Evolutionary conservation across 2,113 vertebrate species (phyloP).

Genomic region (Actenoides hombroni): DNA sequence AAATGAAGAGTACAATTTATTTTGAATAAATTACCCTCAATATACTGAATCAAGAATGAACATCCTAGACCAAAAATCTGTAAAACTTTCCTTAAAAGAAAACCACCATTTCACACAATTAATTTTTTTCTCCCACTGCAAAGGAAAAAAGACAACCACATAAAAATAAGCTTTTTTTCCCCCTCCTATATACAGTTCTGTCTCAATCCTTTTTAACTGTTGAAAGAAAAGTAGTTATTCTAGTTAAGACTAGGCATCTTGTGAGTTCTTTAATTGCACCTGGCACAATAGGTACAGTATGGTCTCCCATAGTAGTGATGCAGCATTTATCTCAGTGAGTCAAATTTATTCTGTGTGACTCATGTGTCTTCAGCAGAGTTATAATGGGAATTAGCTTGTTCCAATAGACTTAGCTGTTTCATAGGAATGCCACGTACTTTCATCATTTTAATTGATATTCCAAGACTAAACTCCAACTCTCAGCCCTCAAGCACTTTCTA

Average conservation of each 20-base stretch:
- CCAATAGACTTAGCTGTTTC: neutral
- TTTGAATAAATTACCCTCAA: neutral
- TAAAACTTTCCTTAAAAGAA: neutral
- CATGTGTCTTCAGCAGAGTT: conserved; percentile 7
- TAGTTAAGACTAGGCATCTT: neutral
- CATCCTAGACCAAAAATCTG: neutral
- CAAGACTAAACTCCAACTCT: neutral
- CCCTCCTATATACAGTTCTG: neutral
- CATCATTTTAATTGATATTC: conserved; percentile 27
- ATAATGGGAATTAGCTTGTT: conserved; percentile 7
- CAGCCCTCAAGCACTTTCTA: conserved; percentile 16
- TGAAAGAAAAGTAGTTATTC: conserved; percentile 25
- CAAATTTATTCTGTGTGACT: conserved; percentile 28
- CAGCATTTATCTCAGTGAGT: conserved; percentile 1
- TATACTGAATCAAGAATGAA: neutral
- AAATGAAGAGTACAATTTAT: neutral
- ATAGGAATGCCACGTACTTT: conserved; percentile 20
- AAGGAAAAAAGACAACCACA: neutral
- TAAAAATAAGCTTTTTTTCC: neutral
- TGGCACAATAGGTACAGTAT: neutral
- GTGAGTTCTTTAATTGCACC: conserved; percentile 2
- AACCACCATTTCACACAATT: neutral
- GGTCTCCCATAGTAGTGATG: neutral
- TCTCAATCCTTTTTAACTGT: neutral
- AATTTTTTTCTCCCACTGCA: neutral